A percentile compares a stretch with the other conserved stretches of the same genome.
Conservation (phyloP, 2,113 vertebrate genomes). For the Cervus canadensis region DNA sequence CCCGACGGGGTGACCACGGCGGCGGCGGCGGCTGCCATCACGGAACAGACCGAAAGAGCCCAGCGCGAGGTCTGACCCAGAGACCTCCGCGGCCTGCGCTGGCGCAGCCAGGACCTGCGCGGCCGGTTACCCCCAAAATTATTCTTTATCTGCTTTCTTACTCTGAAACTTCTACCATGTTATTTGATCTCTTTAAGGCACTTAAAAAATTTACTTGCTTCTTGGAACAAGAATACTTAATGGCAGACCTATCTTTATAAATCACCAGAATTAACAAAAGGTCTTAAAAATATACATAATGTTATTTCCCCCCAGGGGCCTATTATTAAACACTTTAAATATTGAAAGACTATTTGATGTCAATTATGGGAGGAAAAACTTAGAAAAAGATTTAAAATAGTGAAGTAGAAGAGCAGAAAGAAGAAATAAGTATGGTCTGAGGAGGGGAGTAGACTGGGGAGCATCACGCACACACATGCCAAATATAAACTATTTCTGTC, state of each 20-base stretch:
- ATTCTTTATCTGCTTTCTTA: background rate
- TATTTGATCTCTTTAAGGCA: background rate
- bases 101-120: too few species aligned
- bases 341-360: background rate
- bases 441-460: background rate
- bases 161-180: background rate
- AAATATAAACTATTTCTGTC: conserved; percentile 27
- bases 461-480: background rate
- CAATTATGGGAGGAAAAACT: background rate
- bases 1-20: background rate
- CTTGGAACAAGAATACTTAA: background rate
- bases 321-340: background rate
- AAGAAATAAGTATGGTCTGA: background rate
- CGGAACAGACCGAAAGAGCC: too few species aligned
- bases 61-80: too few species aligned
- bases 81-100: too few species aligned
- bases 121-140: too few species aligned
- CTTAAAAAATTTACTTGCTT: background rate
- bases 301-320: background rate
- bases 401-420: background rate
- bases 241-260: background rate
- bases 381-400: background rate
- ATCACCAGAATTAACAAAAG: background rate
- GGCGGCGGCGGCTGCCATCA: too few species aligned
- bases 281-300: background rate